Evolutionary conservation across 2,113 vertebrate species (phyloP).

Genomic region (Podilymbus podiceps): DNA sequence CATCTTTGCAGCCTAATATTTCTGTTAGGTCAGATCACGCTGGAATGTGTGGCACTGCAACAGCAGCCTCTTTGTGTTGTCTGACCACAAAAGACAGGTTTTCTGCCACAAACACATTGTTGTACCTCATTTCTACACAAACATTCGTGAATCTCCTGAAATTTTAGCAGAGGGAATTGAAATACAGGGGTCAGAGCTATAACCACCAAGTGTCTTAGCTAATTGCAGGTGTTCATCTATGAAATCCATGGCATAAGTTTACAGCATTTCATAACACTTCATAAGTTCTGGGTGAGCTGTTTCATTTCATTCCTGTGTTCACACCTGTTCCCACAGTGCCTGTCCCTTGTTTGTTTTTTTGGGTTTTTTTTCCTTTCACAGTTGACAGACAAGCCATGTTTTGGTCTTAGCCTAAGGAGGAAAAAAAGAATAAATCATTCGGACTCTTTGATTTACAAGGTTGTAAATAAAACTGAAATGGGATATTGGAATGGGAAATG

Average conservation of each 20-base stretch:
- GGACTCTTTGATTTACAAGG: neutral
- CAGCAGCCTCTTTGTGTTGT: accelerated
- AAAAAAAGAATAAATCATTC: neutral
- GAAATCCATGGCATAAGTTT: neutral
- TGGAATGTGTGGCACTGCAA: neutral
- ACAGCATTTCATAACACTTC: neutral
- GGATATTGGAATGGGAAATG: neutral
- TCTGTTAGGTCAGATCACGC: neutral
- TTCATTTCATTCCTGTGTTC: neutral
- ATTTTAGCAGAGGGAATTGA: neutral
- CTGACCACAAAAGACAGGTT: neutral
- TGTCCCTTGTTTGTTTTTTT: neutral
- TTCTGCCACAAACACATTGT: neutral
- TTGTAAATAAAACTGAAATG: neutral
- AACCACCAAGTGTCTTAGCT: neutral
- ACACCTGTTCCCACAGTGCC: neutral
- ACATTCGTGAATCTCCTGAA: neutral
- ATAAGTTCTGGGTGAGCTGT: neutral
- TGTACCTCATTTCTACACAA: neutral
- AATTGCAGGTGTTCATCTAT: neutral
- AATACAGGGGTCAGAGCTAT: neutral
- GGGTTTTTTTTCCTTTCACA: neutral
- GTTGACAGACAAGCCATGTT: neutral
- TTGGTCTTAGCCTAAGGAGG: neutral
- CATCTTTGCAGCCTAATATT: neutral